Evolutionary conservation across 2,888 invertebrate species (phyloP).

Genomic region (Embidobia sp.): DNA sequence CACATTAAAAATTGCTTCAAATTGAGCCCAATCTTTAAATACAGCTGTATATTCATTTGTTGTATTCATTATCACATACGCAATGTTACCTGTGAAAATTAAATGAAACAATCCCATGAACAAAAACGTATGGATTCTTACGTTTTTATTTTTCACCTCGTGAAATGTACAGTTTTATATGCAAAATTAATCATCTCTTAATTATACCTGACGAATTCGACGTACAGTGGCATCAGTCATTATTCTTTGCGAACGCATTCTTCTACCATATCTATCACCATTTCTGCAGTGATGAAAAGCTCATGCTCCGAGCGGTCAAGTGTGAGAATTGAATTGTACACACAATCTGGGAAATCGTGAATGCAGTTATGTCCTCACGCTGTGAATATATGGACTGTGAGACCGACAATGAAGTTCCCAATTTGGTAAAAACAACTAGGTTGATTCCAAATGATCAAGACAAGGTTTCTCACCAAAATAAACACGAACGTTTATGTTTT

Average conservation of each 20-base stretch:
- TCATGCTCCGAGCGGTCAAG: constrained; percentile 19
- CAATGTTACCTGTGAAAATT: too few species aligned
- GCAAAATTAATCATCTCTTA: not conserved
- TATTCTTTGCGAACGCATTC: constrained; percentile 2
- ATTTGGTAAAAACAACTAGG: constrained; percentile 44
- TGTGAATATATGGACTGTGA: constrained; percentile 31
- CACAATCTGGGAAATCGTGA: constrained; percentile 44
- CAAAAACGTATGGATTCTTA: too few species aligned
- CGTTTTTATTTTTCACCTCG: too few species aligned
- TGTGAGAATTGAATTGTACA: constrained; percentile 28
- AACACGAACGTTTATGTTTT: too few species aligned
- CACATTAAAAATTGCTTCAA: too few species aligned
- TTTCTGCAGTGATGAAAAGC: constrained; percentile 28
- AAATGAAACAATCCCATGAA: too few species aligned
- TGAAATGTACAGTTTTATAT: too few species aligned
- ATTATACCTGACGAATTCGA: not conserved
- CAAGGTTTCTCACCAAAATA: constrained; percentile 23
- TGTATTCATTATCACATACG: too few species aligned
- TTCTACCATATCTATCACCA: constrained; percentile 3
- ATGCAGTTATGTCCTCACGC: constrained; percentile 20
- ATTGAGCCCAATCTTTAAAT: too few species aligned
- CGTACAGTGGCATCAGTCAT: not conserved
- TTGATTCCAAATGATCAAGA: constrained; percentile 16
- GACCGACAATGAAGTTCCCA: constrained; percentile 50
- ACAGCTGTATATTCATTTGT: too few species aligned